Percentiles rank a stretch among this genome's conserved stretches.
These are phyloP conservation scores for Adineta ricciae DNA, from an alignment of 2,888 invertebrate species.

Conservation along the genomic window DNA sequence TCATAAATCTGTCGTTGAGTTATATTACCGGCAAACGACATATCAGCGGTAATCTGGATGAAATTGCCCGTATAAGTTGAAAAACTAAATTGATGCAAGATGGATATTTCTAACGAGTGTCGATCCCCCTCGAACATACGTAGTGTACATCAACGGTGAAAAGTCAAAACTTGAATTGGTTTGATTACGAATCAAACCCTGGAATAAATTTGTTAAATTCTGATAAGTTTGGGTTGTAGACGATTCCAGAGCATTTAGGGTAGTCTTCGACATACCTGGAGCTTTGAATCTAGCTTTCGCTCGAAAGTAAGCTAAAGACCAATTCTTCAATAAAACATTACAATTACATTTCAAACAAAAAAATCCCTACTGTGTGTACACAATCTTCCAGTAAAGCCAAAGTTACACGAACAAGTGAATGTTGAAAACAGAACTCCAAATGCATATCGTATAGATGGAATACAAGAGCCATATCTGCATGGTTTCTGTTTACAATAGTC, in stretches of 20 bases:
- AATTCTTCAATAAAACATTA: background rate
- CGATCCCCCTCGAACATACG: background rate
- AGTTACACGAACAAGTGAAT: slow-evolving; percentile 52
- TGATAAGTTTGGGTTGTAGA: background rate
- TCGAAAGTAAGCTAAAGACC: slow-evolving; percentile 1
- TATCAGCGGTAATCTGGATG: background rate
- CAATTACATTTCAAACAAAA: background rate
- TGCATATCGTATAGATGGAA: background rate
- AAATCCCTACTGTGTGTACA: background rate
- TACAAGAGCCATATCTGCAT: slow-evolving; percentile 24
- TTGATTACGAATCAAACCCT: background rate
- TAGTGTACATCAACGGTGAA: background rate
- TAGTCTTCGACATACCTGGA: background rate
- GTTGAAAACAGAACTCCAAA: slow-evolving; percentile 40
- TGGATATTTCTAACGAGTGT: background rate
- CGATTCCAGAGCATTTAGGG: background rate
- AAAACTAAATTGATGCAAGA: background rate
- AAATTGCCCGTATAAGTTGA: background rate
- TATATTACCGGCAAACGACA: background rate
- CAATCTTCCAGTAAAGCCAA: slow-evolving; percentile 64
- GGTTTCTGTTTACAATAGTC: slow-evolving; percentile 26
- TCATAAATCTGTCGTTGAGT: background rate
- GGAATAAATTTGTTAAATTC: background rate
- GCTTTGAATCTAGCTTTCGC: background rate
- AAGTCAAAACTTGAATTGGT: slow-evolving; percentile 1